These are phyloP conservation scores for Siphamia tubifer DNA, from an alignment of 2,113 vertebrate genomes.

Conservation along the genomic window DNA sequence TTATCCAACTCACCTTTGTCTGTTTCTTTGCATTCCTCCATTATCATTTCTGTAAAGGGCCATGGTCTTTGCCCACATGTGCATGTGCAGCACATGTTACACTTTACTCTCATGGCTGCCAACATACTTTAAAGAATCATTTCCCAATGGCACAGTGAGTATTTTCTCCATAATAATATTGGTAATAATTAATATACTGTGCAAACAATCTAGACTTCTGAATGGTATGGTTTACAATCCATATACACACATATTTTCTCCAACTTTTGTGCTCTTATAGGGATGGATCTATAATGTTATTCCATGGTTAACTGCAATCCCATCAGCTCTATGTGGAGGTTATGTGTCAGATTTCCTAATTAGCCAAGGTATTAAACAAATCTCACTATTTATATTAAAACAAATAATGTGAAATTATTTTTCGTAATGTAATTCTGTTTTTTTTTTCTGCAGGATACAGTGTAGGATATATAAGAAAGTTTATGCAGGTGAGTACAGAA, in stretches of 20 bases:
- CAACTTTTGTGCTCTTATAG: conserved; percentile 66
- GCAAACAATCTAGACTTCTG: not conserved
- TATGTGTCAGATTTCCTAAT: conserved; percentile 86
- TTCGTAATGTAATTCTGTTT: not conserved
- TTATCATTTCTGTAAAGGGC: conserved; percentile 76
- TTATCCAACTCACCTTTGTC: not conserved
- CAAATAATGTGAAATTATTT: not conserved
- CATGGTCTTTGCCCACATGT: conserved; percentile 86
- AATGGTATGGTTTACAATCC: not conserved
- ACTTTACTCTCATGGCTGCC: conserved; percentile 91
- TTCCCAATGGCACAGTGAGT: conserved; percentile 83
- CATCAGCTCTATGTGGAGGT: conserved; percentile 81
- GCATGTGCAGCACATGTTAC: conserved; percentile 78
- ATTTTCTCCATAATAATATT: not conserved
- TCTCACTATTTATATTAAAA: not conserved
- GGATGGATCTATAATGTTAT: conserved; percentile 89
- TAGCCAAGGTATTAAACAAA: conserved; percentile 74
- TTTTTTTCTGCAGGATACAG: conserved; percentile 77
- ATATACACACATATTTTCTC: too few species aligned
- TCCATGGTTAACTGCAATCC: conserved; percentile 89
- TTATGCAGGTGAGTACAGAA: conserved; percentile 86
- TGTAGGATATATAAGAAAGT: conserved; percentile 82
- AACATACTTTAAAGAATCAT: conserved; percentile 90
- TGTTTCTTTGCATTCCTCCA: not conserved
- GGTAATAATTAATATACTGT: not conserved